A percentile compares a stretch with the other conserved stretches of the same genome.
These are phyloP conservation scores for Aulostomus chinensis DNA, from an alignment of 2,797 vertebrate genomes.

Conservation along the genomic window DNA sequence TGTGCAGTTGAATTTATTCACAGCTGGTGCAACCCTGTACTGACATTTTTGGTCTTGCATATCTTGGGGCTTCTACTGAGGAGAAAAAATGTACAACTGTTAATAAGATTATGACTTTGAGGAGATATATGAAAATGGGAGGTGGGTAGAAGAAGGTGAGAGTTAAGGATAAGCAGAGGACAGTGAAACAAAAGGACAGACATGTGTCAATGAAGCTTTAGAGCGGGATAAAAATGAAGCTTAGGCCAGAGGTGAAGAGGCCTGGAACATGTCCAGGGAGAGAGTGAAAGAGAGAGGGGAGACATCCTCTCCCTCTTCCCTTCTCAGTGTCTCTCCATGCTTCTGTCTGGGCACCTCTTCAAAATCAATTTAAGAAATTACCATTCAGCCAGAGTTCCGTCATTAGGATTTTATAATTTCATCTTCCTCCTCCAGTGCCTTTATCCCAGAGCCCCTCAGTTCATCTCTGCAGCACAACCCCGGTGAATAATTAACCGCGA, in stretches of 20 bases:
- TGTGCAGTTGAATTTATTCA: too few relatives aligned
- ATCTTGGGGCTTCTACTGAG: too few relatives aligned
- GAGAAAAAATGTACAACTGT: slow-evolving; percentile 10
- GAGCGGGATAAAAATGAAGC: slow-evolving; percentile 40
- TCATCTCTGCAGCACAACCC: slow-evolving; percentile 76
- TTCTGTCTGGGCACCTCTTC: slow-evolving; percentile 75
- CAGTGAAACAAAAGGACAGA: slow-evolving; percentile 56
- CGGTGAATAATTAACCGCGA: slow-evolving; percentile 76
- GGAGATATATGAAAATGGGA: slow-evolving; percentile 16
- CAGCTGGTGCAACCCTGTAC: too few relatives aligned
- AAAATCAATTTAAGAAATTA: slow-evolving; percentile 82
- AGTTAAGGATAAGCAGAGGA: slow-evolving; percentile 43
- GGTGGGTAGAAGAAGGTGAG: background rate
- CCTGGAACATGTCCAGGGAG: slow-evolving; percentile 34
- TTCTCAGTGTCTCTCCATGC: slow-evolving; percentile 47
- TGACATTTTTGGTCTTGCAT: too few relatives aligned
- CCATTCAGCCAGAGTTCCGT: slow-evolving; percentile 75
- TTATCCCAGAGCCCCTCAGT: slow-evolving; percentile 74
- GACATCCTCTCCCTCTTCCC: slow-evolving; percentile 21
- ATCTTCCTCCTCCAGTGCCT: slow-evolving; percentile 78
- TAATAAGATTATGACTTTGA: slow-evolving; percentile 13
- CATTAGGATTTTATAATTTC: slow-evolving; percentile 83
- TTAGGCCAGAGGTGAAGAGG: slow-evolving; percentile 48
- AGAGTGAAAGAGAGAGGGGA: slow-evolving; percentile 8
- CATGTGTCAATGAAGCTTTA: slow-evolving; percentile 34